phyloP scores from a whole-genome alignment of 1,140 invertebrate genomes.

The Ceratina japonica region DNA sequence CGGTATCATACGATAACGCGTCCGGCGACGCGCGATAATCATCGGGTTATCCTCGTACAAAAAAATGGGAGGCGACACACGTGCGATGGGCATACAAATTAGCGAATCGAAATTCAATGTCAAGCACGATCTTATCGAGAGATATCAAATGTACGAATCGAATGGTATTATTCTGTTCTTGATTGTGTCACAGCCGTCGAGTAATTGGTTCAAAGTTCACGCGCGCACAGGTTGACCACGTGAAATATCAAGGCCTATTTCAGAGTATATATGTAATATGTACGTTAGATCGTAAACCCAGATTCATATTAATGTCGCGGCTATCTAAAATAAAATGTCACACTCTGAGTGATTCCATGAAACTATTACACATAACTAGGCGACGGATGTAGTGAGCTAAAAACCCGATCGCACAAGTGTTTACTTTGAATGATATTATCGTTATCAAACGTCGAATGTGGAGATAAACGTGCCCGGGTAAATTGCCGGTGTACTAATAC shows the following conservation, averaged over 20 bases:
- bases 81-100: background rate
- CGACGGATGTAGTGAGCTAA: background rate
- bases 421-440: slow-evolving; percentile 38
- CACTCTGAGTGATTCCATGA: too few species aligned
- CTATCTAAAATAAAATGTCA: background rate
- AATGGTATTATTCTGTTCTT: background rate
- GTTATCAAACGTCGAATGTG: slow-evolving; percentile 24
- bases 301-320: background rate
- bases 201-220: slow-evolving; percentile 50
- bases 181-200: slow-evolving; percentile 27
- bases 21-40: background rate
- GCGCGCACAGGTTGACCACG: background rate
- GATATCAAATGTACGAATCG: background rate
- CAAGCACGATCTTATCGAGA: background rate
- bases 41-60: too few species aligned
- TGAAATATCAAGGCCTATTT: background rate
- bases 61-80: too few species aligned
- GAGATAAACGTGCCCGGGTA: background rate
- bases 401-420: background rate
- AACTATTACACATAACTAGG: background rate
- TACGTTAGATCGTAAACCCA: too few species aligned
- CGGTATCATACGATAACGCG: background rate
- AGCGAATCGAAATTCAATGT: background rate
- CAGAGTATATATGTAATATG: too few species aligned
- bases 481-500: slow-evolving; percentile 16